A percentile compares a stretch with the other conserved stretches of the same genome.
phyloP scores from a whole-genome alignment of 53 echinoderm and acorn worm species.

The Pentamera pediparva region DNA sequence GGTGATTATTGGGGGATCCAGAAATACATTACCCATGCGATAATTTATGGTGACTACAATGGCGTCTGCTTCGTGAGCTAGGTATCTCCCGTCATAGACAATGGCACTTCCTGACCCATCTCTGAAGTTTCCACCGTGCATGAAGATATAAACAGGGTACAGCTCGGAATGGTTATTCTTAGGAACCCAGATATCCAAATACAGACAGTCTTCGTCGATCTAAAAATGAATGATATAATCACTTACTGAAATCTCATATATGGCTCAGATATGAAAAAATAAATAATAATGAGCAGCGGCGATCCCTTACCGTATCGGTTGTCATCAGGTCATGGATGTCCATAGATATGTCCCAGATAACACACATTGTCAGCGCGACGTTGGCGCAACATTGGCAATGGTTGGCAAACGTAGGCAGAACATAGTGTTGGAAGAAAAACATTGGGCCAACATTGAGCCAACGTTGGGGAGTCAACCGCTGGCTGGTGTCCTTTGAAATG shows the following conservation, averaged over 20 bases:
- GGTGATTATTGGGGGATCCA: not conserved
- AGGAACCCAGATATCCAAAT: constrained; percentile 32
- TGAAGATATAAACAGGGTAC: constrained; percentile 30
- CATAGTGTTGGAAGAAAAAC: no score
- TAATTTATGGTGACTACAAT: constrained; percentile 34
- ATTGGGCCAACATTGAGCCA: no score
- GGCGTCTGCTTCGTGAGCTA: constrained; percentile 18
- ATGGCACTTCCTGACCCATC: constrained; percentile 22
- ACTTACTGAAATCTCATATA: not conserved
- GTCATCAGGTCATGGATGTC: no score
- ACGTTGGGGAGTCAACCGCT: no score
- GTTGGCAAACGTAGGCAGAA: not conserved
- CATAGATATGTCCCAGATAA: no score
- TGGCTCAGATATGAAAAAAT: not conserved
- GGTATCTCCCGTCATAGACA: constrained; percentile 28
- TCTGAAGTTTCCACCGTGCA: constrained; percentile 39
- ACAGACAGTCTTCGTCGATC: constrained; percentile 39
- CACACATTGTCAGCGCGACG: no score
- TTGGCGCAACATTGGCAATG: not conserved
- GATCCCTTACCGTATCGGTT: no score
- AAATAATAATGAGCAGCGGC: not conserved
- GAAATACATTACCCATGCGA: constrained; percentile 18
- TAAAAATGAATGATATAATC: not conserved
- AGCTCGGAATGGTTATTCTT: constrained; percentile 23
- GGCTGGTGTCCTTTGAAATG: no score